Evolutionary conservation across 2,888 invertebrate genomes (phyloP).

Genomic region (Mythimna impura): DNA sequence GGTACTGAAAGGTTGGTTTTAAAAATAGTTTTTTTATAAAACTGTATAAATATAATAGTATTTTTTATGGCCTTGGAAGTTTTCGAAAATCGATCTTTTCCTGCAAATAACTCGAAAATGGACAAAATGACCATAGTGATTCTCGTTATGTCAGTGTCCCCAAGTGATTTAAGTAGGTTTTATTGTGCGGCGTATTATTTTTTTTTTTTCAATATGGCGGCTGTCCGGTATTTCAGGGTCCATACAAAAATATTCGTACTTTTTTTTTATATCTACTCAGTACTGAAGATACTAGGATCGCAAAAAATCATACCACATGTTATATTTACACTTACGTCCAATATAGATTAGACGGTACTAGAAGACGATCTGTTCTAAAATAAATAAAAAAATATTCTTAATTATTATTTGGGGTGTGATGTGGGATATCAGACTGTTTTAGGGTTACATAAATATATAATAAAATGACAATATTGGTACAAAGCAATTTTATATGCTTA

Average conservation of each 20-base stretch:
- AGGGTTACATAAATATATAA: constrained; percentile 6
- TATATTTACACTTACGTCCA: constrained; percentile 6
- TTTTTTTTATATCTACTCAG: neutral
- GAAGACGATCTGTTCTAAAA: constrained; percentile 4
- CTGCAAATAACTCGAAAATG: too few species aligned
- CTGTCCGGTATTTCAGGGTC: too few species aligned
- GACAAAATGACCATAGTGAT: too few species aligned
- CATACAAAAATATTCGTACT: too few species aligned
- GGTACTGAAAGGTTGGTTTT: neutral
- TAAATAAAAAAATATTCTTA: constrained; percentile 23
- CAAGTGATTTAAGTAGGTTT: too few species aligned
- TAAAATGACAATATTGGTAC: constrained; percentile 3
- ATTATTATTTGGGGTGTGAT: constrained; percentile 14
- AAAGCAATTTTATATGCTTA: constrained; percentile 1
- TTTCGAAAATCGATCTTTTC: too few species aligned
- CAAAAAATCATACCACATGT: neutral
- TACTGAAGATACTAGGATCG: neutral
- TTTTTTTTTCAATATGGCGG: too few species aligned
- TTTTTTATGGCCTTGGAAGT: too few species aligned
- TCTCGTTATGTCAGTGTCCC: too few species aligned
- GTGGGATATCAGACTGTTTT: constrained; percentile 6
- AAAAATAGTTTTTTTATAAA: constrained; percentile 13
- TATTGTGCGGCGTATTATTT: too few species aligned
- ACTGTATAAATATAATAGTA: too few species aligned
- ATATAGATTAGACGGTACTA: neutral